phyloP scores from a whole-genome alignment of 2,888 invertebrate species.

The Litoditis marina region DNA sequence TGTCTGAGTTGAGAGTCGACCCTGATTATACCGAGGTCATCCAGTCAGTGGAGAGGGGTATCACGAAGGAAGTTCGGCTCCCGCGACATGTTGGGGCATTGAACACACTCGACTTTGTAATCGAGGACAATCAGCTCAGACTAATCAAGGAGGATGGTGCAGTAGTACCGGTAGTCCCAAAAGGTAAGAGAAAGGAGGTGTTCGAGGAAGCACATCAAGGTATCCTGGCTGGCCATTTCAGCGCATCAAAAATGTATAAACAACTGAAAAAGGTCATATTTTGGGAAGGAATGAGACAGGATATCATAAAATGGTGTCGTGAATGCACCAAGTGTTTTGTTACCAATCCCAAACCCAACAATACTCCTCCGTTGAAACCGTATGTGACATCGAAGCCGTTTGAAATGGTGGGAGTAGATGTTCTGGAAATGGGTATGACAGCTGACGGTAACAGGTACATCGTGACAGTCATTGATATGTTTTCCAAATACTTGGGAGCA shows the following conservation, averaged over 20 bases:
- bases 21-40: background rate
- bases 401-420: constrained; percentile 17
- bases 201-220: constrained; percentile 12
- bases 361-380: constrained; percentile 16
- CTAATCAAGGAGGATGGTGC: background rate
- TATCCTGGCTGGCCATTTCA: background rate
- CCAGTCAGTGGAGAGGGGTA: background rate
- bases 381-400: constrained; percentile 4
- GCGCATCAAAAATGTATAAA: background rate
- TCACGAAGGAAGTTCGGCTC: too few relatives aligned
- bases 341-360: background rate
- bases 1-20: background rate
- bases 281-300: constrained; percentile 18
- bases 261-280: constrained; percentile 7
- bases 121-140: background rate
- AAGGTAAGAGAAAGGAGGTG: constrained; percentile 1
- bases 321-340: constrained; percentile 13
- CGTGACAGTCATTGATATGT: constrained; percentile 20
- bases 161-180: constrained; percentile 9
- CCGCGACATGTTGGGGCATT: too few relatives aligned
- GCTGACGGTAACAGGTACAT: constrained; percentile 16
- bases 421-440: constrained; percentile 13
- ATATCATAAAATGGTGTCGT: constrained; percentile 6
- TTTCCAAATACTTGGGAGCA: constrained; percentile 12
- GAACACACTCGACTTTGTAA: too few relatives aligned